A percentile compares a stretch with the other conserved stretches of the same genome.
Evolutionary conservation across 1,140 invertebrate genomes (phyloP).

Genomic region (Stegodyphus mimosarum): DNA sequence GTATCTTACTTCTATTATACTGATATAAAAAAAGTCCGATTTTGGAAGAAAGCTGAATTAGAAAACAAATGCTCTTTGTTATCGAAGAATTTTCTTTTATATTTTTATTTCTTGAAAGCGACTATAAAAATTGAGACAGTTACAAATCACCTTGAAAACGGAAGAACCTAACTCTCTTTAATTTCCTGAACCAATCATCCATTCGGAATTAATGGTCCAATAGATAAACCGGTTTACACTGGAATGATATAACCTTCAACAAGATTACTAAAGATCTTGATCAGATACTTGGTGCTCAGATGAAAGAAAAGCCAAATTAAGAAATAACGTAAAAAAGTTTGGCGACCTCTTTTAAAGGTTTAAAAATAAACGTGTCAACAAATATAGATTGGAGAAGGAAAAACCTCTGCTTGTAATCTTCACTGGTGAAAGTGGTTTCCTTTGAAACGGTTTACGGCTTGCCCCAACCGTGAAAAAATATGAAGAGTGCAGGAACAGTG

Average conservation of each 20-base stretch:
- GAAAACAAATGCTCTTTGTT: too few species aligned
- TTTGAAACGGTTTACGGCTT: not conserved
- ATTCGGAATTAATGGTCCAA: not conserved
- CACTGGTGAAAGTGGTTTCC: not conserved
- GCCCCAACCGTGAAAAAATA: not conserved
- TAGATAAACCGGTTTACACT: not conserved
- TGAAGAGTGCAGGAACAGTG: not conserved
- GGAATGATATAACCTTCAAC: not conserved
- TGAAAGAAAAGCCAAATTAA: not conserved
- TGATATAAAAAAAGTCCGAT: too few species aligned
- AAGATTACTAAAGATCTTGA: not conserved
- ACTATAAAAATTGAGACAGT: too few species aligned
- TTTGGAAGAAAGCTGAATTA: too few species aligned
- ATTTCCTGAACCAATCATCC: not conserved
- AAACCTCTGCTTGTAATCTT: not conserved
- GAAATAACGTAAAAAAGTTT: not conserved
- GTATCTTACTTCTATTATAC: too few species aligned
- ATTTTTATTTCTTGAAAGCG: too few species aligned
- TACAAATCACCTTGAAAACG: not conserved
- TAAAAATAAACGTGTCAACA: slow-evolving; percentile 3
- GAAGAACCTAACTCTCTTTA: not conserved
- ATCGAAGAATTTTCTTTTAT: too few species aligned
- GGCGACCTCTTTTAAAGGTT: not conserved
- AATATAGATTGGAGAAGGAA: slow-evolving; percentile 1
- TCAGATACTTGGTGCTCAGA: not conserved